Evolutionary conservation across 1,140 invertebrate genomes (phyloP).

Genomic region (Penaeus vannamei): DNA sequence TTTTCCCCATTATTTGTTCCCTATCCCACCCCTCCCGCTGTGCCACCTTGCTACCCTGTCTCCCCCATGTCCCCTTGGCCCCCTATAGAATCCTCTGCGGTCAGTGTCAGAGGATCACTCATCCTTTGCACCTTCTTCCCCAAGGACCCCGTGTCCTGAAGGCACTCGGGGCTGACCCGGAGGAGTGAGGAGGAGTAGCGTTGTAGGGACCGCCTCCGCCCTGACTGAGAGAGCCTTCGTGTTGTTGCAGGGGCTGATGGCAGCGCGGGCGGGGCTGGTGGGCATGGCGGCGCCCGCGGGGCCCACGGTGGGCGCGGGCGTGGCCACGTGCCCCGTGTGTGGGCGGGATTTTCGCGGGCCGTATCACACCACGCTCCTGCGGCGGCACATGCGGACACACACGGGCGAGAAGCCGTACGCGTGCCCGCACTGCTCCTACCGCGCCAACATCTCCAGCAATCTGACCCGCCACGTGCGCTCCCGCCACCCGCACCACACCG

Average conservation of each 20-base stretch:
- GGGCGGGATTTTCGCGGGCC: constrained; percentile 64
- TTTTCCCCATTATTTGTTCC: too few species aligned
- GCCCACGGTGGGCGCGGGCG: constrained; percentile 20
- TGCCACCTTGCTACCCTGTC: too few species aligned
- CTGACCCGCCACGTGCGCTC: constrained; percentile 63
- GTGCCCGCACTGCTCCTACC: constrained; percentile 70
- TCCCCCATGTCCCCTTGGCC: too few species aligned
- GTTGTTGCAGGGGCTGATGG: constrained; percentile 63
- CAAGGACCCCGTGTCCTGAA: too few species aligned
- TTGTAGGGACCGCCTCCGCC: background rate
- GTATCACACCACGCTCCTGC: constrained; percentile 65
- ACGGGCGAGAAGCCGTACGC: constrained; percentile 75
- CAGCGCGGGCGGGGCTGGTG: constrained; percentile 52
- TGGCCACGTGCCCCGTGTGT: constrained; percentile 60
- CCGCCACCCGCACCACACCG: constrained; percentile 46
- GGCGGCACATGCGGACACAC: constrained; percentile 69
- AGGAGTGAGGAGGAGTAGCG: background rate
- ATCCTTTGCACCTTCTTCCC: too few species aligned
- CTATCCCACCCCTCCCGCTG: too few species aligned
- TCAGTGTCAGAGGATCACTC: too few species aligned
- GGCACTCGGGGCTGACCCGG: too few species aligned
- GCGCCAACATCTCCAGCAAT: constrained; percentile 66
- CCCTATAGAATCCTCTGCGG: too few species aligned
- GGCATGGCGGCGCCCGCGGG: constrained; percentile 46
- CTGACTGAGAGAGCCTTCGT: constrained; percentile 57